Evolutionary conservation across 2,888 invertebrate genomes (phyloP).

Genomic region (Pimpla rufipes): DNA sequence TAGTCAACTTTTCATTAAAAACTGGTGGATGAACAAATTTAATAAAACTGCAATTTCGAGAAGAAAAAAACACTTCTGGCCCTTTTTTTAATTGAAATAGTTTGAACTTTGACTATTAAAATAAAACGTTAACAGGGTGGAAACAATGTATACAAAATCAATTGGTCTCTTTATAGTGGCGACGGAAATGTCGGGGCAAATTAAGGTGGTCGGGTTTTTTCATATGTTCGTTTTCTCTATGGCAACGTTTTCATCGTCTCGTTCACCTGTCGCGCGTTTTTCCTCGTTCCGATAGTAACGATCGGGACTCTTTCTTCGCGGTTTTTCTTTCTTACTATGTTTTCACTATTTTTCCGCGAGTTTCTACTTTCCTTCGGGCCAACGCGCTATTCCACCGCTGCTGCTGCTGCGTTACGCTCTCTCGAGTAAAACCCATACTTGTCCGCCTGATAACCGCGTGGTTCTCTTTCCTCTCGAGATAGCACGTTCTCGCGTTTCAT

Average conservation of each 20-base stretch:
- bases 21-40: too few relatives aligned
- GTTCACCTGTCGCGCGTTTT: conserved; percentile 37
- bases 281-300: conserved; percentile 46
- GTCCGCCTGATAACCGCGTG: conserved; percentile 20
- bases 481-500: conserved; percentile 13
- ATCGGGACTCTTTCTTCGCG: conserved; percentile 43
- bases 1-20: too few relatives aligned
- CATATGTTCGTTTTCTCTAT: too few relatives aligned
- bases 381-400: background rate
- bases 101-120: too few relatives aligned
- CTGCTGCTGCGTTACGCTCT: background rate
- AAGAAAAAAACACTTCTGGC: too few relatives aligned
- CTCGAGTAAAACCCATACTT: conserved; percentile 15
- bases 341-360: background rate
- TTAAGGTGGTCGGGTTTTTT: too few relatives aligned
- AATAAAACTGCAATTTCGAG: too few relatives aligned
- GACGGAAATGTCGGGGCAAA: too few relatives aligned
- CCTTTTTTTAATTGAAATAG: too few relatives aligned
- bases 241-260: conserved; percentile 37
- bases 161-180: too few relatives aligned
- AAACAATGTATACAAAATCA: too few relatives aligned
- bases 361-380: background rate
- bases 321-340: conserved; percentile 12
- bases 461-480: conserved; percentile 24
- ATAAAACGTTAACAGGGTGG: too few relatives aligned